A percentile compares a stretch with the other conserved stretches of the same genome.
Evolutionary conservation across 2,797 vertebrate species (phyloP).

Genomic region (Lates japonicus): DNA sequence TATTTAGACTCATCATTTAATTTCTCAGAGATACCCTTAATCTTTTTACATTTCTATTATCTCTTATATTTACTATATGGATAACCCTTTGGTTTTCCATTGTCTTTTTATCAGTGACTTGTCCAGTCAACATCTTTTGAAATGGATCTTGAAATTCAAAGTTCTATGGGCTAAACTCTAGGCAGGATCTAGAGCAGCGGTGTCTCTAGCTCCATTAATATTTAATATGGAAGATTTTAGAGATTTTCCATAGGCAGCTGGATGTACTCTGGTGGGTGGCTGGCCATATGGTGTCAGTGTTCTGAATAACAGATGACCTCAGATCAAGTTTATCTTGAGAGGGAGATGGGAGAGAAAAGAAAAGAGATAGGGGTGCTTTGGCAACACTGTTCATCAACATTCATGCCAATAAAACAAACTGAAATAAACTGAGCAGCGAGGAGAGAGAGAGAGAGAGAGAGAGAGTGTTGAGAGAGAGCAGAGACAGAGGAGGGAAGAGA

Average conservation of each 20-base stretch:
- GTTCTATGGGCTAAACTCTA: constrained; percentile 52
- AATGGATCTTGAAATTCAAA: constrained; percentile 45
- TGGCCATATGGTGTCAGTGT: constrained; percentile 81
- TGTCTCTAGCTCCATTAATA: constrained; percentile 70
- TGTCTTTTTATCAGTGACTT: constrained; percentile 13
- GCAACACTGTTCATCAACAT: constrained; percentile 72
- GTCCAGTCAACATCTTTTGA: constrained; percentile 16
- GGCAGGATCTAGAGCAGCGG: constrained; percentile 53
- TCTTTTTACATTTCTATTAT: neutral
- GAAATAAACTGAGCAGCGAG: constrained; percentile 49
- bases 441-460: constrained; percentile 22
- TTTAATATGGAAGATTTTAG: constrained; percentile 80
- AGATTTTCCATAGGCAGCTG: no score
- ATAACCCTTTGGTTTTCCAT: neutral
- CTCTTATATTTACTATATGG: neutral
- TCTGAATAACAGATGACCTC: constrained; percentile 83
- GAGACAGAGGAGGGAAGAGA: constrained; percentile 17
- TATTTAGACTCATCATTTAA: neutral
- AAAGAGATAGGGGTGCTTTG: constrained; percentile 62
- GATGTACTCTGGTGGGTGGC: constrained; percentile 74
- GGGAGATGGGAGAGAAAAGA: constrained; percentile 58
- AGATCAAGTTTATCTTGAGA: constrained; percentile 80
- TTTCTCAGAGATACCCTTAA: neutral
- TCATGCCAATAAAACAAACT: constrained; percentile 75
- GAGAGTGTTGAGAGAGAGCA: constrained; percentile 4